Conservation (phyloP, 2,113 vertebrate genomes). For the Hemichromis elongatus region DNA sequence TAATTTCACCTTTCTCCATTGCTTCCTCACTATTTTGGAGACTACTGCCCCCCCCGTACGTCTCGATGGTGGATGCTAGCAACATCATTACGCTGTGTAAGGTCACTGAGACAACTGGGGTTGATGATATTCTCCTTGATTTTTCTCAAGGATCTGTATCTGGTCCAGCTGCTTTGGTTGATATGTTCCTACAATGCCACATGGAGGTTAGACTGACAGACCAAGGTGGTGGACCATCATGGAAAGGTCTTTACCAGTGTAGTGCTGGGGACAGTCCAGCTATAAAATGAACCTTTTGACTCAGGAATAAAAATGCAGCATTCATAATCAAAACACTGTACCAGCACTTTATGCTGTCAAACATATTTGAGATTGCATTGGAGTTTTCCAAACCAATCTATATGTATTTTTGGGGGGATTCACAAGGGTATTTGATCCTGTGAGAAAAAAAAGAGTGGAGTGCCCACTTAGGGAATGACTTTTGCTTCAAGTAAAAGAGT, state of each 20-base stretch:
- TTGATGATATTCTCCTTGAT: no score
- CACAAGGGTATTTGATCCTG: not conserved
- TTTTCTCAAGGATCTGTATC: no score
- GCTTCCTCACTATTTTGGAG: rapidly evolving
- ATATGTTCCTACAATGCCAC: no score
- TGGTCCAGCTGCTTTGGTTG: no score
- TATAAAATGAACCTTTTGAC: not conserved
- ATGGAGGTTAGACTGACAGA: no score
- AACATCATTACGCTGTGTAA: no score
- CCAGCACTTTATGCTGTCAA: rapidly evolving
- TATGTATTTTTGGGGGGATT: not conserved
- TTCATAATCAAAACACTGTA: not conserved
- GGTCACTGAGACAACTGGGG: no score
- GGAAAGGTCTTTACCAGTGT: no score
- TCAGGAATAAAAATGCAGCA: not conserved
- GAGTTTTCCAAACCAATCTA: not conserved
- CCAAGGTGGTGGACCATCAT: no score
- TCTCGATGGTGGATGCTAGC: rapidly evolving
- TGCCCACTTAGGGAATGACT: not conserved
- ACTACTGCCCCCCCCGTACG: rapidly evolving
- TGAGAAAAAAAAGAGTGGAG: not conserved
- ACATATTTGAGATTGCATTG: not conserved
- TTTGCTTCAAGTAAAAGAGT: not conserved
- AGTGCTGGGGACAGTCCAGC: not conserved
- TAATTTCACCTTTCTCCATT: not conserved